A percentile compares a stretch with the other conserved stretches of the same genome.
These are phyloP conservation scores for Conchocele bisecta DNA, from an alignment of 2,888 invertebrate genomes.

Conservation along the genomic window DNA sequence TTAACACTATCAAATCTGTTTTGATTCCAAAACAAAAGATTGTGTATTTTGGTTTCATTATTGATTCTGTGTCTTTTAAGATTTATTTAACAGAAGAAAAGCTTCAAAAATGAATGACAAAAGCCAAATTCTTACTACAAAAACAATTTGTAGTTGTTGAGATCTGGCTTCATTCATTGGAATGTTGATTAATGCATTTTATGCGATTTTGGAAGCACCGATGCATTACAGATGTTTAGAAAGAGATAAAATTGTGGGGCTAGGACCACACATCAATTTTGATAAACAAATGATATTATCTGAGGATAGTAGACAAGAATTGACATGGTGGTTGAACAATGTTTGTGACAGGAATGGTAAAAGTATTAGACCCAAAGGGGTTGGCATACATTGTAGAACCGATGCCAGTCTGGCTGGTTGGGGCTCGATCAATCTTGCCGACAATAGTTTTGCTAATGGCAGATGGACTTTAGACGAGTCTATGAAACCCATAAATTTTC, in stretches of 20 bases:
- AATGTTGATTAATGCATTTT: slow-evolving; percentile 3
- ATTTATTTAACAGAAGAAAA: slow-evolving; percentile 1
- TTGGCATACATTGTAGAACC: background rate
- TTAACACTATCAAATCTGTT: slow-evolving; percentile 29
- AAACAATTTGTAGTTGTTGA: background rate
- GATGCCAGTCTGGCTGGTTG: slow-evolving; percentile 1
- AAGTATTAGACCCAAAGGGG: background rate
- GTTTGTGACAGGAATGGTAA: slow-evolving; percentile 13
- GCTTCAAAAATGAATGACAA: background rate
- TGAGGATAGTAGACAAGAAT: background rate
- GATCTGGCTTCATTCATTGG: slow-evolving; percentile 11
- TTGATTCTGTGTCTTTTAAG: slow-evolving; percentile 3
- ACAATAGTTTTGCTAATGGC: background rate
- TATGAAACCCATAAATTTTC: background rate
- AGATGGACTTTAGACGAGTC: background rate
- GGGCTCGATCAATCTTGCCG: background rate
- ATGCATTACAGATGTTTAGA: slow-evolving; percentile 5
- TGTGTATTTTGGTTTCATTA: slow-evolving; percentile 22
- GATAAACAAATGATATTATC: slow-evolving; percentile 7
- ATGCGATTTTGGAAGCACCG: slow-evolving; percentile 10
- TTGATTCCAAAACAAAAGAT: slow-evolving; percentile 16
- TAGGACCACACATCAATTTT: background rate
- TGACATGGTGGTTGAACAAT: background rate
- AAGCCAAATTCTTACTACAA: background rate
- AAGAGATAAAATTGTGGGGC: background rate